Evolutionary conservation across 2,797 vertebrate species (phyloP).

Genomic region (Furcifer pardalis): DNA sequence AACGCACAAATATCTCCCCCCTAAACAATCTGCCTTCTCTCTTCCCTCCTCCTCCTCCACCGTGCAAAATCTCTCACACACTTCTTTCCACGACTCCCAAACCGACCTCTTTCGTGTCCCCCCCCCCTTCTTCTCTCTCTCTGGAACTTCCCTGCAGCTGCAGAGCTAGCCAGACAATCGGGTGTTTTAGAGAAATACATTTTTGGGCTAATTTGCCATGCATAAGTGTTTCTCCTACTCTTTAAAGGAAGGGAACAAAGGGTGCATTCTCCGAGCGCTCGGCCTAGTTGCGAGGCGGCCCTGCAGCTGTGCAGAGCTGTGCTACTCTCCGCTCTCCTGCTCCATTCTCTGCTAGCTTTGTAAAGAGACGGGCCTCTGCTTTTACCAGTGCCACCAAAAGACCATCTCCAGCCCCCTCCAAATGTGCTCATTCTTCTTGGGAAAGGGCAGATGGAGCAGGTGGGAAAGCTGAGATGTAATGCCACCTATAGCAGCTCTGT

Average conservation of each 20-base stretch:
- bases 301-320: constrained; percentile 79
- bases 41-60: constrained; percentile 44
- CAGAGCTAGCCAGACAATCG: constrained; percentile 82
- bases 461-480: constrained; percentile 27
- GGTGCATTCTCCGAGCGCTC: constrained; percentile 75
- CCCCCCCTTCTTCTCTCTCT: constrained; percentile 73
- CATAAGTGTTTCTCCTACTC: constrained; percentile 85
- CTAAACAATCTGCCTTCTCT: constrained; percentile 39
- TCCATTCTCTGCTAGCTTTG: constrained; percentile 68
- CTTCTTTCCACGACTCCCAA: constrained; percentile 35
- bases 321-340: constrained; percentile 71
- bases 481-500: constrained; percentile 31
- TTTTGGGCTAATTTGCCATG: constrained; percentile 87
- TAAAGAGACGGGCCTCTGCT: constrained; percentile 69
- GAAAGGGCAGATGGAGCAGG: constrained; percentile 47
- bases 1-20: constrained; percentile 49
- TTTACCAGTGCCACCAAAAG: constrained; percentile 68
- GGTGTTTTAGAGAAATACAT: constrained; percentile 86
- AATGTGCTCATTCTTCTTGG: constrained; percentile 33
- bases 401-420: constrained; percentile 23
- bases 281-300: constrained; percentile 77
- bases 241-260: constrained; percentile 83
- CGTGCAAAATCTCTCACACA: constrained; percentile 3
- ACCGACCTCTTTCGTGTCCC: constrained; percentile 63
- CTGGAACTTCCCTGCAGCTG: constrained; percentile 84